Conservation (phyloP, 64 coral and sea anemone species). For the Porites lutea region DNA sequence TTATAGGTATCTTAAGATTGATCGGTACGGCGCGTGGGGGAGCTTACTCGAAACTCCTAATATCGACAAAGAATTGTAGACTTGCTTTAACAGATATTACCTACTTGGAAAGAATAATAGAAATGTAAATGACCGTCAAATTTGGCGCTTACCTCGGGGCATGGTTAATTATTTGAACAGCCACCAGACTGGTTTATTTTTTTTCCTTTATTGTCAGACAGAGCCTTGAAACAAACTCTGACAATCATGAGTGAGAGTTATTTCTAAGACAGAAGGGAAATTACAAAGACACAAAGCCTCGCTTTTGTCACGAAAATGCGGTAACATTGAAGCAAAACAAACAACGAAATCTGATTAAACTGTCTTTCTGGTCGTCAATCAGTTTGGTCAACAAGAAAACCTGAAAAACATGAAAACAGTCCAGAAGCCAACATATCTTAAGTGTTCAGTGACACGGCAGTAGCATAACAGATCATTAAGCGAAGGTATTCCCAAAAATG, state of each 20-base stretch:
- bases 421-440: too few species aligned
- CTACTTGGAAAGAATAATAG: constrained; percentile 39
- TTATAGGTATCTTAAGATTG: not conserved
- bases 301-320: not conserved
- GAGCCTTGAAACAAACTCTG: not conserved
- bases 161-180: not conserved
- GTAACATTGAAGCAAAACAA: not conserved
- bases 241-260: not conserved
- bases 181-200: not conserved
- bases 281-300: not conserved
- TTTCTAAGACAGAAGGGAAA: not conserved
- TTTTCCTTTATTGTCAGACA: not conserved
- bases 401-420: too few species aligned
- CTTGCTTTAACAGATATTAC: constrained; percentile 44
- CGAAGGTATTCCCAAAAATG: too few species aligned
- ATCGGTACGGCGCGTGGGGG: constrained; percentile 41
- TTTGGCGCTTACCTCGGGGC: constrained; percentile 23
- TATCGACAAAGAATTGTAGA: constrained; percentile 36
- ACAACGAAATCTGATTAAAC: not conserved
- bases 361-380: too few species aligned
- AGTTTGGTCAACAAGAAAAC: too few species aligned
- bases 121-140: constrained; percentile 38
- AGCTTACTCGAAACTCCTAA: constrained; percentile 34
- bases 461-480: too few species aligned
- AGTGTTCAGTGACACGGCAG: too few species aligned